Base-by-base conservation (phyloP, 30 jellyfish, hydroid and myxozoan species). In the Pseudorhiza aurosa region DNA sequence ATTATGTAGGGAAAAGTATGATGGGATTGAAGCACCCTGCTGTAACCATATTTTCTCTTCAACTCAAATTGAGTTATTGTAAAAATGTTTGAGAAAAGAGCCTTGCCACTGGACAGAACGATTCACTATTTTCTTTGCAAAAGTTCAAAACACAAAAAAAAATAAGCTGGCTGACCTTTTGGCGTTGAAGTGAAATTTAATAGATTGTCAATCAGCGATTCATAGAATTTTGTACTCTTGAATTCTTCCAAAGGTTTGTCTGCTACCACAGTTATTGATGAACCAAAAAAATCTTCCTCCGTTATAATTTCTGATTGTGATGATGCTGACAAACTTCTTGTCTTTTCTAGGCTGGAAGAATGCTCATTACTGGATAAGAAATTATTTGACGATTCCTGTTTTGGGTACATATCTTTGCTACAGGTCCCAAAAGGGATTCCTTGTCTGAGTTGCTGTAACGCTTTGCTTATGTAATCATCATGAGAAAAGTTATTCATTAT, bases 161-260 rank as follows among this genome's bases (percentile, higher is more conserved):
- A 39, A 39, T 39, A 5, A 39, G 12, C 7, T 5, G 24, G 24
- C 67, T 1, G 4, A 65, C 98, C 98, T 67, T 92, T 92, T 3
- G 98, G 98, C 3, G 98, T 85, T 43, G 91, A 57, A 8, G 95
- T 55, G 70, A 77, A 85, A 68, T 79, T 72, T 59, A 92, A 72
- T 36, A 92, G 81, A 65, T 68, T 60, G 40, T 92, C 95, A 65
- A 82, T 62, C 35, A 89, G 64, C 22, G 93, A 53, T 47, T 80
- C 77, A 56, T 40, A 40, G 77, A n/a, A 49, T 39, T 64, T 24
- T 65, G 9, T 42, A 22, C 58, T 8, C 11, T 19, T 62, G 17
- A 44, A 17, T 1, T 21, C n/a, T 21, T 25, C 32, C 18, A 15
- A 25, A 15, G 17, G 0, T 47, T 75, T 65, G 1, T 47, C 36